Conservation (phyloP, 2,797 vertebrate species). For the Triplophysa yarkandensis region DNA sequence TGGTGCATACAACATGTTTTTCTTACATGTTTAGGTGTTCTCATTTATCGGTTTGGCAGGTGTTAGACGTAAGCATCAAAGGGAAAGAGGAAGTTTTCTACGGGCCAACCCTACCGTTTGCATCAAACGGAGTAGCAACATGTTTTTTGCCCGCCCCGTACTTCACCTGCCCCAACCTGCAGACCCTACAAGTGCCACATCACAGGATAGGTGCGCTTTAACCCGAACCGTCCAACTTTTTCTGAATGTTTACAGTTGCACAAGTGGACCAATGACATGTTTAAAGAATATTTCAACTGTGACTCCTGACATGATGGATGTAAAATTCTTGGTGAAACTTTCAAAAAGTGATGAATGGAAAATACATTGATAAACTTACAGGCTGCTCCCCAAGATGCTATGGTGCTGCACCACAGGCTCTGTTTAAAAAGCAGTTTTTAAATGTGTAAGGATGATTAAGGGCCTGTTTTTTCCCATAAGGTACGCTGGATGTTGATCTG, state of each 20-base stretch:
- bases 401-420: conserved; percentile 1
- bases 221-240: conserved; percentile 46
- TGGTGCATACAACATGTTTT: background rate
- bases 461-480: conserved; percentile 6
- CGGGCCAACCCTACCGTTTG: conserved; percentile 92
- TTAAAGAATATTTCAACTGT: conserved; percentile 4
- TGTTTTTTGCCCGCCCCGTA: conserved; percentile 95
- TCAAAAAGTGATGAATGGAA: background rate
- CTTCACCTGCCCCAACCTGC: conserved; percentile 92
- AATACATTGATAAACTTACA: conserved; percentile 1
- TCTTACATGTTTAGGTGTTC: background rate
- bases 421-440: conserved; percentile 2
- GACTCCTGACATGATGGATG: conserved; percentile 17
- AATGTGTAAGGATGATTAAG: conserved; percentile 13
- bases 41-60: conserved; percentile 75
- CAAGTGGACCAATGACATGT: conserved; percentile 5
- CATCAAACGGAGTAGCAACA: conserved; percentile 92
- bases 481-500: conserved; percentile 12
- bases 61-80: conserved; percentile 90
- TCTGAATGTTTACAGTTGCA: conserved; percentile 1
- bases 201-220: conserved; percentile 89
- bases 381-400: background rate
- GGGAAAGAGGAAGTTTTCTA: conserved; percentile 98
- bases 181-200: conserved; percentile 94
- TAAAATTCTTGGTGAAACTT: background rate